Base-by-base conservation (phyloP, 1,140 invertebrate genomes). In the Aphidius gifuensis region DNA sequence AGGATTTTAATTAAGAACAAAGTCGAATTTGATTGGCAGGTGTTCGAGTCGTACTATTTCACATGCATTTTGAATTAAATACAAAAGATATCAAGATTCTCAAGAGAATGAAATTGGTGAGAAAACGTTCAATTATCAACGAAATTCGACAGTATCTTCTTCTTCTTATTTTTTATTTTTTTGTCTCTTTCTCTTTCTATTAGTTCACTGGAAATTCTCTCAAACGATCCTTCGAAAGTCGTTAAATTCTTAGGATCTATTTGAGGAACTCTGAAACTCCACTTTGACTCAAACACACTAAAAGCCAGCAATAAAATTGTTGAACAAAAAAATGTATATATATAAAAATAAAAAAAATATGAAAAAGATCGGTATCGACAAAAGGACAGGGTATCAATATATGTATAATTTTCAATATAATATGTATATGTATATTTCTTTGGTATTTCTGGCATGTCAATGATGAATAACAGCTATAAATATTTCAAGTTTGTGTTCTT, bases 301-400 rank as follows among this genome's bases (percentile, higher is more conserved):
- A 32, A 32, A 32, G 23, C 23, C 23, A 32, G 23, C 23, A 32
- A 32, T 32, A 32, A 32, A 32, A 32, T 32, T 32, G 23, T 39
- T 40, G 5, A 9, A 40, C 8, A 54, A 54, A 54, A 54, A 54
- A 42, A 9, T 8, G 1, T 38, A 9, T 9, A 32, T 40, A 54
- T 42, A 47, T 57, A 56, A 62, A 40, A 9, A 9, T 40, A 5
- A 40, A 9, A 39, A 21, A 44, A 23, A 47, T 16, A 9, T 44
- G 9, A 39, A 7, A 43, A 9, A 74, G 74, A 76, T 74, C 68
- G 72, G 71, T 76, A 76, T 76, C 74, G 65, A 66, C 40, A 8
- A 6, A 6, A 54, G 23, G 23, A 32, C 23, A 32, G 23, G 23
- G 23, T 32, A 32, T 32, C 23, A 32, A 32, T 32, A 32, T 32